A percentile compares a stretch with the other conserved stretches of the same genome.
These are phyloP conservation scores for Melanerpes formicivorus DNA, from an alignment of 2,113 vertebrate genomes.

Conservation along the genomic window DNA sequence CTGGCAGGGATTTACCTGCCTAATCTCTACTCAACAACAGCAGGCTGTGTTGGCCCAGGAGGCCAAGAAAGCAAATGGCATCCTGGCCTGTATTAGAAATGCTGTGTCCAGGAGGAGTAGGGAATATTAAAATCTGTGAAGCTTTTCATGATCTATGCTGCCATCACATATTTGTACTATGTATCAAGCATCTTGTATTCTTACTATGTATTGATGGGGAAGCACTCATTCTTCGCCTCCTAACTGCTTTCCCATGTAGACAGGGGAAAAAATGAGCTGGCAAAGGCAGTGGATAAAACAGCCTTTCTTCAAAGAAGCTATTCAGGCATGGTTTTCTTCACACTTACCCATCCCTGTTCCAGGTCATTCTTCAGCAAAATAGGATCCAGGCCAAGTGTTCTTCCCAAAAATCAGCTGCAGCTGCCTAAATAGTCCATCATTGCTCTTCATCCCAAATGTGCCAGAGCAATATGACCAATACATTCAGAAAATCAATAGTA, in stretches of 20 bases:
- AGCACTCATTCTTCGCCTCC: neutral
- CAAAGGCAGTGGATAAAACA: neutral
- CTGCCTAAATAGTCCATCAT: neutral
- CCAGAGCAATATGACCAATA: neutral
- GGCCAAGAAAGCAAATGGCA: too few species aligned
- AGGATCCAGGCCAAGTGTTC: neutral
- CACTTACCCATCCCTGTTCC: neutral
- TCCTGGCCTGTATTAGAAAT: too few species aligned
- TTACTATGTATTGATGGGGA: neutral
- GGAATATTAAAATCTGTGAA: neutral
- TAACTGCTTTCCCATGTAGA: neutral
- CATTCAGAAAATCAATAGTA: accelerated
- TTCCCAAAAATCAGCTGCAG: neutral
- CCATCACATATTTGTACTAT: neutral
- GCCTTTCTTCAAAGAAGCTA: neutral
- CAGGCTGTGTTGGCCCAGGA: neutral
- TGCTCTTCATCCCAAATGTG: neutral
- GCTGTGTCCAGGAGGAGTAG: too few species aligned
- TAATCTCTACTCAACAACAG: neutral
- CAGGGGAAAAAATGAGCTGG: neutral
- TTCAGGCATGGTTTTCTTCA: neutral
- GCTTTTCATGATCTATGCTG: neutral
- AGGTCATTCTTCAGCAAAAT: neutral
- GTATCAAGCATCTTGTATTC: neutral
- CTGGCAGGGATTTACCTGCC: neutral